These are phyloP conservation scores for Ceratothoa steindachneri DNA, from an alignment of 2,888 invertebrate genomes.

Conservation along the genomic window DNA sequence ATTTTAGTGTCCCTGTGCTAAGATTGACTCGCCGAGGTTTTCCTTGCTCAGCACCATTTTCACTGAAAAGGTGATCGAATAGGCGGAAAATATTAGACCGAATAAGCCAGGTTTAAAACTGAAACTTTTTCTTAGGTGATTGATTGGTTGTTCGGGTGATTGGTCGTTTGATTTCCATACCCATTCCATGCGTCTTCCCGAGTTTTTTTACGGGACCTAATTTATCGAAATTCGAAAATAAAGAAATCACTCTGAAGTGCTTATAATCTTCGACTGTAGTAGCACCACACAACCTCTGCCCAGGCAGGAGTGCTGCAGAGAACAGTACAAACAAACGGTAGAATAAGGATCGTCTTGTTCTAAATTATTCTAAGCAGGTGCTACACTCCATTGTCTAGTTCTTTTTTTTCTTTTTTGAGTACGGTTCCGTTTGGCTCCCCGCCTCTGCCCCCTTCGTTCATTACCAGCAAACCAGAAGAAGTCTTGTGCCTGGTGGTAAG, in stretches of 20 bases:
- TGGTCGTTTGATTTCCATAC: neutral
- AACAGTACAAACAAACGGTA: slow-evolving; percentile 8
- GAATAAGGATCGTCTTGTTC: neutral
- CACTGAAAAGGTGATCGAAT: neutral
- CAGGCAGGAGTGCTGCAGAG: neutral
- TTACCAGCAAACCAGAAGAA: neutral
- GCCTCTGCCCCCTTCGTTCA: neutral
- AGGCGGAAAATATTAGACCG: neutral
- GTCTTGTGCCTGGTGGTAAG: neutral
- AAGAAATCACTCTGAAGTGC: neutral
- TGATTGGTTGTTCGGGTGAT: too few species aligned
- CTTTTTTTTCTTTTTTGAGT: too few species aligned
- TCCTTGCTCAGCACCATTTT: slow-evolving; percentile 7
- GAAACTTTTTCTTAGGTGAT: neutral
- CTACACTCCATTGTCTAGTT: slow-evolving; percentile 2
- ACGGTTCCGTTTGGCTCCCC: too few species aligned
- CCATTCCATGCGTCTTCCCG: slow-evolving; percentile 11
- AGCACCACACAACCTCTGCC: slow-evolving; percentile 5
- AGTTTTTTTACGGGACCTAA: slow-evolving; percentile 2
- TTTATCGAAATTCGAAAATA: neutral
- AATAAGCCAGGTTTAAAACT: neutral
- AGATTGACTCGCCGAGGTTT: neutral
- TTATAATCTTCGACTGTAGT: slow-evolving; percentile 2
- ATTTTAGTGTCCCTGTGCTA: slow-evolving; percentile 2
- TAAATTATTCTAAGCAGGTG: slow-evolving; percentile 6